These are phyloP conservation scores for Bombus difficillimus DNA, from an alignment of 1,140 invertebrate genomes.

Conservation along the genomic window DNA sequence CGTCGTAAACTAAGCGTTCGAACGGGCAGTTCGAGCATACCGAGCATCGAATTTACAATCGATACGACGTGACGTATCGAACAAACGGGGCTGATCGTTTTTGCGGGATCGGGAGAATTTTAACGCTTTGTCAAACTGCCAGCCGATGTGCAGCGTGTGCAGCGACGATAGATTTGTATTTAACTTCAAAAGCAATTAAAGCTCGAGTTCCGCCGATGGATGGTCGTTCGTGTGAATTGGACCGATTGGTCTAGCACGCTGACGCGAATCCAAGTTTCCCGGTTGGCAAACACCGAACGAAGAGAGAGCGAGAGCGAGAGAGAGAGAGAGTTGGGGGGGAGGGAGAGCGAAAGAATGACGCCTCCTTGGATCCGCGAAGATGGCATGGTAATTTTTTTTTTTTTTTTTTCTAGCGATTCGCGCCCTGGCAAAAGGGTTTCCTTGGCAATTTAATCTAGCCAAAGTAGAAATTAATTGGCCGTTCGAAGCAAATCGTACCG, in stretches of 20 bases:
- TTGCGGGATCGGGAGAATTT: neutral
- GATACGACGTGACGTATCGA: neutral
- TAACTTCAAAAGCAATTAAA: slow-evolving; percentile 34
- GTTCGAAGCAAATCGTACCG: neutral
- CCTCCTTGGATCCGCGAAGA: neutral
- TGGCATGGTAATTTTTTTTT: slow-evolving; percentile 1
- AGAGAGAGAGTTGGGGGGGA: too few relatives aligned
- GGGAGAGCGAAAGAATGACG: neutral
- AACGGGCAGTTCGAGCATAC: neutral
- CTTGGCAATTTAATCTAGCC: too few relatives aligned
- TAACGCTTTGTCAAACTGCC: slow-evolving; percentile 17
- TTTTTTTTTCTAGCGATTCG: neutral
- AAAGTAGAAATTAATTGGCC: neutral
- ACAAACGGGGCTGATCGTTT: neutral
- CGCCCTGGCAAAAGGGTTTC: too few relatives aligned
- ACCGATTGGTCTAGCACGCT: neutral
- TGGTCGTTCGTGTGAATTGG: slow-evolving; percentile 17
- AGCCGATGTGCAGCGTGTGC: neutral
- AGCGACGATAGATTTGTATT: slow-evolving; percentile 19
- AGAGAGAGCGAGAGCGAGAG: neutral
- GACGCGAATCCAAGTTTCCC: neutral
- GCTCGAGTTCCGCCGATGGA: neutral
- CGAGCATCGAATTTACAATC: neutral
- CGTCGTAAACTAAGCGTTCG: neutral
- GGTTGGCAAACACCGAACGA: neutral